These are phyloP conservation scores for Drosophila arizonae DNA, from an alignment of 1,140 invertebrate species.

Conservation along the genomic window DNA sequence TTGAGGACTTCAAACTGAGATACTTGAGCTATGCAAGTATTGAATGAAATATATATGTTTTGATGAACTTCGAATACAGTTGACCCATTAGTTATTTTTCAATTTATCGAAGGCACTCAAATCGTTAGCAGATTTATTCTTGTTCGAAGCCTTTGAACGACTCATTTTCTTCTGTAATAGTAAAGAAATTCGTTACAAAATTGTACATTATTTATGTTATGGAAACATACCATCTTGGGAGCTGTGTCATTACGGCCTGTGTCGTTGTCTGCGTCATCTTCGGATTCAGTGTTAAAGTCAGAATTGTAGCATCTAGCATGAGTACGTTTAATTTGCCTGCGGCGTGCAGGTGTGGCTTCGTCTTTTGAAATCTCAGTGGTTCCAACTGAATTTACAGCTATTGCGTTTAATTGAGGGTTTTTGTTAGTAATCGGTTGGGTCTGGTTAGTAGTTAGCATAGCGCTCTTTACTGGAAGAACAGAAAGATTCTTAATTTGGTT, in stretches of 20 bases:
- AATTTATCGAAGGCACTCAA: background rate
- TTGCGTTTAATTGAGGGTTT: too few relatives aligned
- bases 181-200: background rate
- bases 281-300: constrained; percentile 5
- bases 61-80: background rate
- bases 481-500: constrained; percentile 5
- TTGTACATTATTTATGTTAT: background rate
- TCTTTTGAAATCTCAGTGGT: background rate
- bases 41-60: background rate
- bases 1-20: background rate
- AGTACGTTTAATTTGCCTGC: background rate
- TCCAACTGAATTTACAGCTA: too few relatives aligned
- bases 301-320: background rate
- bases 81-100: background rate
- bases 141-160: background rate
- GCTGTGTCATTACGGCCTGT: background rate
- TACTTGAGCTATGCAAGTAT: background rate
- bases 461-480: background rate
- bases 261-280: background rate
- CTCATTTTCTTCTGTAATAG: background rate
- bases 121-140: too few relatives aligned
- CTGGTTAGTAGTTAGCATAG: background rate
- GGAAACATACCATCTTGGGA: background rate
- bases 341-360: background rate
- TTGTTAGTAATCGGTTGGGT: background rate